A percentile compares a stretch with the other conserved stretches of the same genome.
phyloP scores from a whole-genome alignment of 64 coral and sea anemone species.

The Exaiptasia diaphana region DNA sequence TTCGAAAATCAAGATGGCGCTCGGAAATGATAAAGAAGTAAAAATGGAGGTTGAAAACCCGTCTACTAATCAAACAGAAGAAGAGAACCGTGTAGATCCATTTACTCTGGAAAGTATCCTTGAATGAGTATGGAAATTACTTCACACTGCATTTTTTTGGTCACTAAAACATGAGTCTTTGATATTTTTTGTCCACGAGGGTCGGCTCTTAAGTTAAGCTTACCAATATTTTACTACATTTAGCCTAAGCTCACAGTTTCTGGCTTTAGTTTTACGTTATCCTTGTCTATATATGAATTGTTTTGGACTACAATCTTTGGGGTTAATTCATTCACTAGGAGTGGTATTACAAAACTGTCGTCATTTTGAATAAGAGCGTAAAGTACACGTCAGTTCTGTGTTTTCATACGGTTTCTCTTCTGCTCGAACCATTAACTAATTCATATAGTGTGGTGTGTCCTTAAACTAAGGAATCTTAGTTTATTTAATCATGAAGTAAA shows the following conservation, averaged over 20 bases:
- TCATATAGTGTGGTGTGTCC: no score
- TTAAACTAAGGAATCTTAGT: neutral
- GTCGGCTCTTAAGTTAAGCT: neutral
- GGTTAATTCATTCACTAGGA: no score
- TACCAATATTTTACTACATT: neutral
- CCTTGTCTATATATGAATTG: neutral
- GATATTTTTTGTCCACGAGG: neutral
- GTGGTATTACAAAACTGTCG: no score
- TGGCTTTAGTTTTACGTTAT: neutral
- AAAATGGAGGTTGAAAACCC: conserved; percentile 15
- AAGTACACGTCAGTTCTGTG: no score
- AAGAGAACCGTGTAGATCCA: neutral
- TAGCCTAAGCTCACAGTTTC: neutral
- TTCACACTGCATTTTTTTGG: neutral
- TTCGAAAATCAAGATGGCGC: conserved; percentile 21
- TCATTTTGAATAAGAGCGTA: no score
- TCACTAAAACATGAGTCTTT: neutral
- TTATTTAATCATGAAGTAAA: neutral
- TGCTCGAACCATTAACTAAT: no score
- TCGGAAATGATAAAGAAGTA: neutral
- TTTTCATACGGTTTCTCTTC: no score
- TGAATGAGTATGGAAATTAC: neutral
- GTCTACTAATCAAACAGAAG: neutral
- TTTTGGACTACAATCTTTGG: neutral
- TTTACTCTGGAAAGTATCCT: conserved; percentile 23